These are phyloP conservation scores for Phengaris arion DNA, from an alignment of 2,888 invertebrate genomes.

Conservation along the genomic window DNA sequence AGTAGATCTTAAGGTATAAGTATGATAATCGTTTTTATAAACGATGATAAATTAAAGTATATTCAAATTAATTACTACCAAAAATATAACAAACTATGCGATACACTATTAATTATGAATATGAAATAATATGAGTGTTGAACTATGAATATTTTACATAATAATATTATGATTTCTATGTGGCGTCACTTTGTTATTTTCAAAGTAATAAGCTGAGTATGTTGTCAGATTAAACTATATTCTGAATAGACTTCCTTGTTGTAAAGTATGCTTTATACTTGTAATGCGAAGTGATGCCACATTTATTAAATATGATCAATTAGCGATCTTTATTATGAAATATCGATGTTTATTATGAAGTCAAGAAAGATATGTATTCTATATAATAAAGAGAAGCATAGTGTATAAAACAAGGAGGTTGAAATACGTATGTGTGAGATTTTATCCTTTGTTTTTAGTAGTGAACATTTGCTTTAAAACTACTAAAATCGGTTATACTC, in stretches of 20 bases:
- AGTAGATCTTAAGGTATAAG: not conserved
- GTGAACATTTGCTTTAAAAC: not conserved
- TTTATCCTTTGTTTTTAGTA: not conserved
- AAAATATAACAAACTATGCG: slow-evolving; percentile 4
- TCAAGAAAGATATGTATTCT: not conserved
- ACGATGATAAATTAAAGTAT: not conserved
- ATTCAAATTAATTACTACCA: slow-evolving; percentile 4
- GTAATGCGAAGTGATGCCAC: not conserved
- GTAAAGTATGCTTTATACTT: not conserved
- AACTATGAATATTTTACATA: not conserved
- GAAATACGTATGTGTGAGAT: not conserved
- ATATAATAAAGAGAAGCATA: not conserved
- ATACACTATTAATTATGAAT: slow-evolving; percentile 3
- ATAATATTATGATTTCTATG: not conserved
- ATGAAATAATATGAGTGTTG: slow-evolving; percentile 7
- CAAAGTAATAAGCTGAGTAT: not conserved
- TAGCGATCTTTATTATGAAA: not conserved
- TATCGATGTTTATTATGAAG: slow-evolving; percentile 9
- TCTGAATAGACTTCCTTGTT: not conserved
- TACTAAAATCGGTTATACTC: not conserved
- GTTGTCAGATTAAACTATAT: not conserved
- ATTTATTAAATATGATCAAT: not conserved
- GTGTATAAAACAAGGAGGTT: not conserved
- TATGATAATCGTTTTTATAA: not conserved
- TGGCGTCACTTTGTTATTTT: not conserved